Conservation (phyloP, 2,797 vertebrate genomes). For the Serranus cabrilla region DNA sequence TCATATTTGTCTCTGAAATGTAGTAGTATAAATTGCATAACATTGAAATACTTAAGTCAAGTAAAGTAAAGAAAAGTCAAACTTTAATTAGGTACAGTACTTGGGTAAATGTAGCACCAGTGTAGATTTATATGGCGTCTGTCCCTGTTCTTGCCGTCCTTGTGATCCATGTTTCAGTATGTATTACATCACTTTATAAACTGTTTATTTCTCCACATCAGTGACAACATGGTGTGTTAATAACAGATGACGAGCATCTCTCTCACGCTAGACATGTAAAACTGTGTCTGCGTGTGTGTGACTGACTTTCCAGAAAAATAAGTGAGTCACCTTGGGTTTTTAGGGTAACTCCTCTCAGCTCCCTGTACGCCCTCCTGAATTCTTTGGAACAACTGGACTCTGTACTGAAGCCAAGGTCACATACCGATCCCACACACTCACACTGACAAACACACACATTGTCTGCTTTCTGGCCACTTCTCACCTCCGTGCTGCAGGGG, state of each 20-base stretch:
- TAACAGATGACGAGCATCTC: conserved; percentile 27
- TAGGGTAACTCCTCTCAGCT: conserved; percentile 62
- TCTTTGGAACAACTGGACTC: conserved; percentile 70
- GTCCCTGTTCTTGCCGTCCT: not conserved
- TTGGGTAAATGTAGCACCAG: no score
- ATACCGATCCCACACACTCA: conserved; percentile 60
- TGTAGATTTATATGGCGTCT: not conserved
- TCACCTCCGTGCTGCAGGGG: conserved; percentile 42
- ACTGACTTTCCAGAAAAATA: conserved; percentile 57
- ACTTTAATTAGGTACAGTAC: no score
- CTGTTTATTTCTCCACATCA: not conserved
- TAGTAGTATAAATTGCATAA: no score
- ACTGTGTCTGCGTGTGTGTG: conserved; percentile 7
- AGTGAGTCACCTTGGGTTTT: conserved; percentile 72
- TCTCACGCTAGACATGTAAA: conserved; percentile 6
- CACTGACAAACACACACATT: conserved; percentile 39
- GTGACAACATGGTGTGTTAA: conserved; percentile 10
- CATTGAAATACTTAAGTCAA: no score
- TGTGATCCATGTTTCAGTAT: not conserved
- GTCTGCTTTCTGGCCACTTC: conserved; percentile 43
- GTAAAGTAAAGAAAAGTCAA: no score
- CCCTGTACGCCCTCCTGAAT: conserved; percentile 47
- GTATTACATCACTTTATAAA: conserved; percentile 14
- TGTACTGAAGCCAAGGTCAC: conserved; percentile 73
- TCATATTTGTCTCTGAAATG: no score